Evolutionary conservation across 2,113 vertebrate species (phyloP).

Genomic region (Buteo buteo): DNA sequence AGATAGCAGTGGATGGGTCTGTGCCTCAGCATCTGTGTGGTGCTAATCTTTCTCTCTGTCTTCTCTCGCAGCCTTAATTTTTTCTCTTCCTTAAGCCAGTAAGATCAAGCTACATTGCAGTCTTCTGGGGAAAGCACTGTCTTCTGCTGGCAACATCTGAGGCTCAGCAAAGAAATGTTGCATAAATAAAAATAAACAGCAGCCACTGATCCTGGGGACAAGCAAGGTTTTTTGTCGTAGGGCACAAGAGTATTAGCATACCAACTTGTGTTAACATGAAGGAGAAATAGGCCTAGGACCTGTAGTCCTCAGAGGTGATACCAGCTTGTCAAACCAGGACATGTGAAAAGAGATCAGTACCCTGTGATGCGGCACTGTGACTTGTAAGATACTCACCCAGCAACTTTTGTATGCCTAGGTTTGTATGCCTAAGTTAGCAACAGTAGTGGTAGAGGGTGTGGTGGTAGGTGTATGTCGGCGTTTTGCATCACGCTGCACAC

Average conservation of each 20-base stretch:
- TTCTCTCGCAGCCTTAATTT: neutral
- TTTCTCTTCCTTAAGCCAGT: neutral
- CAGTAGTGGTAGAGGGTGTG: neutral
- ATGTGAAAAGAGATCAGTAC: neutral
- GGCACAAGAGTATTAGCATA: neutral
- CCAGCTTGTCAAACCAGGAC: neutral
- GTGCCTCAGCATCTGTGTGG: neutral
- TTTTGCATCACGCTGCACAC: neutral
- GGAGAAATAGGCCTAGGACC: neutral
- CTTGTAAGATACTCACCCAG: neutral
- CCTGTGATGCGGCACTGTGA: neutral
- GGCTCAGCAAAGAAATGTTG: neutral
- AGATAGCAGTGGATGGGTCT: neutral
- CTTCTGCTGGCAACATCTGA: neutral
- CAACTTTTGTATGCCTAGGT: neutral
- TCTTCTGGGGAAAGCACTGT: neutral
- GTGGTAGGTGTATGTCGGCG: accelerated
- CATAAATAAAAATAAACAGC: neutral
- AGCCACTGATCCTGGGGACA: neutral
- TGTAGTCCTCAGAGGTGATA: neutral
- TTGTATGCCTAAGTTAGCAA: neutral
- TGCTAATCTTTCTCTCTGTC: neutral
- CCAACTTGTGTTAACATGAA: neutral
- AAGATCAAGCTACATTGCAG: neutral
- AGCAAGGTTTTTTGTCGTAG: neutral